phyloP scores from a whole-genome alignment of 2,113 vertebrate species.

The Furnarius figulus region DNA sequence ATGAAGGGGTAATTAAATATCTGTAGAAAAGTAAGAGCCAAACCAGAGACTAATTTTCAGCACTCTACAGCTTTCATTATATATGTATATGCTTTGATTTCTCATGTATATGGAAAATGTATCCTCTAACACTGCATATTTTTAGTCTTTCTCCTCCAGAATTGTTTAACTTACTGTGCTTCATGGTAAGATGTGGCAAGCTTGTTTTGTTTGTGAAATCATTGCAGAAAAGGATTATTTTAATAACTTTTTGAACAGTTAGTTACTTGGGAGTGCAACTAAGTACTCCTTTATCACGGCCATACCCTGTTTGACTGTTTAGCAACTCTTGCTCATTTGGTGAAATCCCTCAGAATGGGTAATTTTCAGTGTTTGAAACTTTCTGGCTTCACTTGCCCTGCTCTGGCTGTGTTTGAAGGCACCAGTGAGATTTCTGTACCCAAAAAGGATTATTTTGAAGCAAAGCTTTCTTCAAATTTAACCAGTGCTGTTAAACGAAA shows the following conservation, averaged over 20 bases:
- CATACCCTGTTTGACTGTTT: neutral
- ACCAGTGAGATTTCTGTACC: neutral
- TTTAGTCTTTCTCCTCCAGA: neutral
- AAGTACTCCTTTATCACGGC: neutral
- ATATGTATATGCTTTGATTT: neutral
- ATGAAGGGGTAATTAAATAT: slow-evolving; percentile 20
- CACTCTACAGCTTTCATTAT: slow-evolving; percentile 3
- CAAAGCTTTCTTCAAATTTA: neutral
- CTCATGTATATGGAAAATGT: slow-evolving; percentile 18
- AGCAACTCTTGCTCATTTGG: accelerated
- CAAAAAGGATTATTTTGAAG: neutral
- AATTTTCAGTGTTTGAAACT: neutral
- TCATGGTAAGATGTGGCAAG: neutral
- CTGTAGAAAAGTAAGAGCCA: slow-evolving; percentile 13
- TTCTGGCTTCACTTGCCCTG: neutral
- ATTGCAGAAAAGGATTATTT: neutral
- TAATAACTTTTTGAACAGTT: neutral
- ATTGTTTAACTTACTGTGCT: neutral
- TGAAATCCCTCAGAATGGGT: neutral
- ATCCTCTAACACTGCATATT: neutral
- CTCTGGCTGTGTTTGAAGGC: neutral
- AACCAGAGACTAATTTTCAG: slow-evolving; percentile 24
- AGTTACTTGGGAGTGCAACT: neutral
- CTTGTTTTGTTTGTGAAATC: neutral
- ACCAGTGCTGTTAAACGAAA: neutral